phyloP scores from a whole-genome alignment of 1,140 invertebrate genomes.

The Carposina sasakii region DNA sequence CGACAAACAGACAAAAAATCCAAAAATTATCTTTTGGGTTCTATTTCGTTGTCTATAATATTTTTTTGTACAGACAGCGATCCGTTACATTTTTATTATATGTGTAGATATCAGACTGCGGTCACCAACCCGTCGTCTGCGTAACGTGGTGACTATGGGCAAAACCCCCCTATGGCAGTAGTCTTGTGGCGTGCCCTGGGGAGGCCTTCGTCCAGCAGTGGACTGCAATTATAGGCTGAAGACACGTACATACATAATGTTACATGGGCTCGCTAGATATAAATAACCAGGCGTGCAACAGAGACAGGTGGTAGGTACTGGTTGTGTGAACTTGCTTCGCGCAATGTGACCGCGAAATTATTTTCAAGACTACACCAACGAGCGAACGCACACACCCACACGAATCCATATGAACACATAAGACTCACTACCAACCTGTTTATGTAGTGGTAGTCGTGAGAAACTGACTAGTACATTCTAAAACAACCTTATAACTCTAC shows the following conservation, averaged over 20 bases:
- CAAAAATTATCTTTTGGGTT: no score
- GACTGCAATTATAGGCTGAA: no score
- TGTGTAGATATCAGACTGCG: no score
- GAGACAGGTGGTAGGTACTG: conserved; percentile 65
- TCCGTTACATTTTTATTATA: no score
- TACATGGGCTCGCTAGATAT: conserved; percentile 66
- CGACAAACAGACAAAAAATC: no score
- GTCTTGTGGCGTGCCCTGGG: no score
- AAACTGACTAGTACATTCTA: conserved; percentile 52
- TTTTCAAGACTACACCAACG: conserved; percentile 71
- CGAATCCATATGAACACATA: conserved; percentile 35
- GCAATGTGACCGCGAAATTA: conserved; percentile 70
- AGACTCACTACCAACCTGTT: conserved; percentile 53
- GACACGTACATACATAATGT: conserved; percentile 36
- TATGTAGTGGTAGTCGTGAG: conserved; percentile 68
- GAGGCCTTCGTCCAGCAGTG: no score
- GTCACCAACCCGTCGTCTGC: no score
- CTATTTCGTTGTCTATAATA: no score
- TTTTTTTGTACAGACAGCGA: no score
- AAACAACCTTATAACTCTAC: conserved; percentile 32
- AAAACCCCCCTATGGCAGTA: no score
- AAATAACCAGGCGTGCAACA: conserved; percentile 68
- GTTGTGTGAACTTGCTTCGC: conserved; percentile 66
- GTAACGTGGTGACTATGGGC: no score
- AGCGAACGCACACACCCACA: conserved; percentile 38